A percentile compares a stretch with the other conserved stretches of the same genome.
phyloP scores from a whole-genome alignment of 2,113 vertebrate genomes.

The Australoheros scitulus region DNA sequence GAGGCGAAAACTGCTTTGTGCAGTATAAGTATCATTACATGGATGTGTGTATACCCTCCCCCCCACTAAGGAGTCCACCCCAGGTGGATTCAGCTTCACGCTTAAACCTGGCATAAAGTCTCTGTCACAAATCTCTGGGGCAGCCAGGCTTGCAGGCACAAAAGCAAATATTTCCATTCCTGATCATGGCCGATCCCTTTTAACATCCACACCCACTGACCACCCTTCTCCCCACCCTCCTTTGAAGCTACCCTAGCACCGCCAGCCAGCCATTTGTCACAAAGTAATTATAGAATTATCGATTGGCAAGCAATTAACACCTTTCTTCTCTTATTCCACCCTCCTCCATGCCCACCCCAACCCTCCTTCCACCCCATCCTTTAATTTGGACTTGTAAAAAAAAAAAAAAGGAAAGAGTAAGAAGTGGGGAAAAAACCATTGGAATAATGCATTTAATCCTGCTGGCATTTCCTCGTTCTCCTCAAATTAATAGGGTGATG shows the following conservation, averaged over 20 bases:
- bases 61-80: background rate
- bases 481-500: constrained; percentile 80
- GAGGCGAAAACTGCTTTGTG: constrained; percentile 22
- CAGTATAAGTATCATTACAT: constrained; percentile 19
- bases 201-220: constrained; percentile 73
- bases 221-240: constrained; percentile 39
- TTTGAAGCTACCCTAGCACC: constrained; percentile 69
- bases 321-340: constrained; percentile 72
- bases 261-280: constrained; percentile 84
- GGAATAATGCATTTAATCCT: constrained; percentile 82
- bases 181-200: constrained; percentile 77
- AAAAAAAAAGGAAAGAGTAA: constrained; percentile 32
- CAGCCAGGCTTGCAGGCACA: constrained; percentile 77
- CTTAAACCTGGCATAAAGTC: constrained; percentile 82
- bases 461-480: constrained; percentile 76
- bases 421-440: constrained; percentile 42
- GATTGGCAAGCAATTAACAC: constrained; percentile 85
- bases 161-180: constrained; percentile 86
- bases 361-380: constrained; percentile 64
- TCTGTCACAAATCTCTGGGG: constrained; percentile 78
- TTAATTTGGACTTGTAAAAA: constrained; percentile 80
- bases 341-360: constrained; percentile 18
- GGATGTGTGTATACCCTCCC: constrained; percentile 13
- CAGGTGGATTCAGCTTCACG: constrained; percentile 48
- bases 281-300: constrained; percentile 89